Percentiles rank a stretch among this genome's conserved stretches.
Evolutionary conservation across 2,888 invertebrate species (phyloP).

Genomic region (Torymus tubicola): DNA sequence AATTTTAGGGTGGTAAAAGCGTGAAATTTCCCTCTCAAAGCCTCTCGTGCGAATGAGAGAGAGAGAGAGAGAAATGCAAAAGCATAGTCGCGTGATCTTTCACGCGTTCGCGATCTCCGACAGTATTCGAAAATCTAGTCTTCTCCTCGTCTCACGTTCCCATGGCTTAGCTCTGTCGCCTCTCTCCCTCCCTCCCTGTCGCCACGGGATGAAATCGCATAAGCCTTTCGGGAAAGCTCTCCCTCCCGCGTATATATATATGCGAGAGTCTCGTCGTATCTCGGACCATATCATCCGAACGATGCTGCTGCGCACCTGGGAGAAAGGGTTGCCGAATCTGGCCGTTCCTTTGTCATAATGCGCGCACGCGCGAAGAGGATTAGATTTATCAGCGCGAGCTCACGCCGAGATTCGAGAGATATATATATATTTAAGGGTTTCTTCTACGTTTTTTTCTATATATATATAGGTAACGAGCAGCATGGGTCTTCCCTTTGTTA

Average conservation of each 20-base stretch:
- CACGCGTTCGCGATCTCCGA: constrained; percentile 48
- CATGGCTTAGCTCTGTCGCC: constrained; percentile 17
- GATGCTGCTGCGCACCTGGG: neutral
- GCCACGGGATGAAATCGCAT: constrained; percentile 39
- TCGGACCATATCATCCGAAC: constrained; percentile 52
- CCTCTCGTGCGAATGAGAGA: constrained; percentile 3
- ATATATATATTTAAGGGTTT: constrained; percentile 40
- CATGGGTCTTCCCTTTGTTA: constrained; percentile 4
- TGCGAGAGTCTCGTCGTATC: constrained; percentile 50
- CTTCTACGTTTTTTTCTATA: constrained; percentile 16
- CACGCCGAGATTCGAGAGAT: constrained; percentile 49
- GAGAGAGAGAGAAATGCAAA: constrained; percentile 18
- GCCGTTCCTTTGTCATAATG: constrained; percentile 42
- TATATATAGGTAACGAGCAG: too few species aligned
- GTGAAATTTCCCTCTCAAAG: constrained; percentile 54
- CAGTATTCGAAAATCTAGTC: constrained; percentile 43
- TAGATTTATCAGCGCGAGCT: constrained; percentile 53
- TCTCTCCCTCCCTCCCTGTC: too few species aligned
- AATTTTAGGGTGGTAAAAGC: constrained; percentile 50
- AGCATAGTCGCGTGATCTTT: constrained; percentile 41
- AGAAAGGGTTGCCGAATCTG: constrained; percentile 52
- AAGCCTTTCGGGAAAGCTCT: constrained; percentile 53
- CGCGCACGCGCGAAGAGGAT: too few species aligned
- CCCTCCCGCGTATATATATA: too few species aligned
- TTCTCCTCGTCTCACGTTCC: constrained; percentile 21